These are phyloP conservation scores for Zootoca vivipara DNA, from an alignment of 2,113 vertebrate species.

Conservation along the genomic window DNA sequence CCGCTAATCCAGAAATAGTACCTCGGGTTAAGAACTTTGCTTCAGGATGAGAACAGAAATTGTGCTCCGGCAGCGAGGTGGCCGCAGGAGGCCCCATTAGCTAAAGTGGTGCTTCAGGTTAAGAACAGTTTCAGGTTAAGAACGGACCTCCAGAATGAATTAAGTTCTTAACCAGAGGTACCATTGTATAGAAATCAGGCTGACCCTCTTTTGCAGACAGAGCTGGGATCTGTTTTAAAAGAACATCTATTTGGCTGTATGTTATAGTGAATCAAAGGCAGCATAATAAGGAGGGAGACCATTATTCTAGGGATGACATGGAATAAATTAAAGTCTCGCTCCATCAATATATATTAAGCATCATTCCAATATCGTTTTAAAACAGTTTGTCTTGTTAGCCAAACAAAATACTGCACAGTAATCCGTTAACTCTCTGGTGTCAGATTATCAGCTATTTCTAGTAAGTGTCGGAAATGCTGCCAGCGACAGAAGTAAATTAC, in stretches of 20 bases:
- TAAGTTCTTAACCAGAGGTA: too few species aligned
- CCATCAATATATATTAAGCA: conserved; percentile 60
- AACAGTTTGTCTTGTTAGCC: conserved; percentile 74
- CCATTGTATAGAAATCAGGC: background rate
- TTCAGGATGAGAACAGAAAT: too few species aligned
- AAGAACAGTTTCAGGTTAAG: too few species aligned
- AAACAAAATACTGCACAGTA: conserved; percentile 70
- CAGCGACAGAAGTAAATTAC: conserved; percentile 73
- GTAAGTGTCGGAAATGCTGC: conserved; percentile 75
- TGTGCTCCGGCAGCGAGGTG: too few species aligned
- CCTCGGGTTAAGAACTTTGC: too few species aligned
- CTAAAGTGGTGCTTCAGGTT: too few species aligned
- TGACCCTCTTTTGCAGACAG: background rate
- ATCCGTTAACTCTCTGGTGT: conserved; percentile 72
- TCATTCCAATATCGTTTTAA: conserved; percentile 59
- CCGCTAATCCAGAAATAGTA: too few species aligned
- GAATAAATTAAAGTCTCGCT: conserved; percentile 65
- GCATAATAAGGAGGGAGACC: conserved; percentile 31
- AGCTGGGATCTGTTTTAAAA: conserved; percentile 12
- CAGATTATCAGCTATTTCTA: conserved; percentile 79
- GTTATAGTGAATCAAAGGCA: conserved; percentile 48
- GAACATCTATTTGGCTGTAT: background rate
- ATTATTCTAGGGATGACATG: conserved; percentile 44
- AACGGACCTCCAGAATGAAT: too few species aligned
- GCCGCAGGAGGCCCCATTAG: too few species aligned